Conservation (phyloP, 2,888 invertebrate species). For the Latheticus oryzae region DNA sequence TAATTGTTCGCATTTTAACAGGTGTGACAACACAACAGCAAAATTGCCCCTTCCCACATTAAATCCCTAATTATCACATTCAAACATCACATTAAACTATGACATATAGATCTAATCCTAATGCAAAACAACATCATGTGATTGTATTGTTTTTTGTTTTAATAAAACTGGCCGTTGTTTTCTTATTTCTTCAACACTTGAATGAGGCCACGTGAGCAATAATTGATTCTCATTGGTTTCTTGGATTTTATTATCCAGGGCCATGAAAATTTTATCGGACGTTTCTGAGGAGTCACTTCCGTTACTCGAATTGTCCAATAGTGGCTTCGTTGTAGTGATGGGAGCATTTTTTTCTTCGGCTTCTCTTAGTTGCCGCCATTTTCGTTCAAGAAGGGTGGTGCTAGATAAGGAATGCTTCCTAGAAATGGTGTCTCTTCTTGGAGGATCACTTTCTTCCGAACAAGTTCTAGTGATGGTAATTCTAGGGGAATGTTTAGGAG, state of each 20-base stretch:
- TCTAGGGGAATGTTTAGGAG: slow-evolving; percentile 69
- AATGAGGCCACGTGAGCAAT: slow-evolving; percentile 69
- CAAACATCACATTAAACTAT: slow-evolving; percentile 57
- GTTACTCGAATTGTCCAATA: slow-evolving; percentile 56
- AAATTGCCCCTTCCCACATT: slow-evolving; percentile 24
- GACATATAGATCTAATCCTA: slow-evolving; percentile 47
- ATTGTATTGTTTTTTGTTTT: slow-evolving; percentile 55
- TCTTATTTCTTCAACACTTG: slow-evolving; percentile 16
- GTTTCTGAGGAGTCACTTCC: slow-evolving; percentile 67
- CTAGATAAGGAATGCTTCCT: slow-evolving; percentile 64
- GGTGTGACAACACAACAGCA: slow-evolving; percentile 34
- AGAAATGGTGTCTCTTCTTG: slow-evolving; percentile 59
- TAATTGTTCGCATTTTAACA: slow-evolving; percentile 29
- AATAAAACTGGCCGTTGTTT: slow-evolving; percentile 35
- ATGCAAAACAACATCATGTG: slow-evolving; percentile 59
- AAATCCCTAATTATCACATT: slow-evolving; percentile 42
- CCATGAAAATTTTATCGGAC: slow-evolving; percentile 63
- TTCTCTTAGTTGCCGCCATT: slow-evolving; percentile 61
- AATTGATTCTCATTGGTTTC: slow-evolving; percentile 64
- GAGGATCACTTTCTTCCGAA: slow-evolving; percentile 76
- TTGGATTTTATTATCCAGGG: slow-evolving; percentile 59
- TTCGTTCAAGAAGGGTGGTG: slow-evolving; percentile 63
- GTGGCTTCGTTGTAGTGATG: slow-evolving; percentile 55
- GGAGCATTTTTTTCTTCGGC: slow-evolving; percentile 52
- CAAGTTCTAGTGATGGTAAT: slow-evolving; percentile 80